Evolutionary conservation across 2,888 invertebrate species (phyloP).

Genomic region (Clistopyga incitator): DNA sequence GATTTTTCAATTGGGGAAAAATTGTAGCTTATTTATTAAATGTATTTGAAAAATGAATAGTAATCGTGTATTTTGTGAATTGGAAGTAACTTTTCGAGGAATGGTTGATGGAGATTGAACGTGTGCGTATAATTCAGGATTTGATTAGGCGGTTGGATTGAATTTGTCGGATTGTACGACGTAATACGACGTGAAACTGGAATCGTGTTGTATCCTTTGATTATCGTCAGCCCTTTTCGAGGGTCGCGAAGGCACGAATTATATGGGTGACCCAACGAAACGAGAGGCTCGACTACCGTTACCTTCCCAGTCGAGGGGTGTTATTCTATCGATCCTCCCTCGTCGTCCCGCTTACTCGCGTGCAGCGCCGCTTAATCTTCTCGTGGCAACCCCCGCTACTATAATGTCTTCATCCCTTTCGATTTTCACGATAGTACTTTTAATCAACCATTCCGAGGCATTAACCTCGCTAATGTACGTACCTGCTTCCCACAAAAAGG

Average conservation of each 20-base stretch:
- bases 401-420: constrained; percentile 80
- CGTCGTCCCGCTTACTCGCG: constrained; percentile 73
- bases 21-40: too few species aligned
- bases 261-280: constrained; percentile 15
- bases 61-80: too few species aligned
- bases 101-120: too few species aligned
- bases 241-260: background rate
- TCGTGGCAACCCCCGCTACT: constrained; percentile 75
- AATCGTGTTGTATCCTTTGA: background rate
- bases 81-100: too few species aligned
- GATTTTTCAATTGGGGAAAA: background rate
- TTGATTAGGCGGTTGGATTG: background rate
- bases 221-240: background rate
- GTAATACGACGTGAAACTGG: background rate
- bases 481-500: background rate
- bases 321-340: constrained; percentile 78
- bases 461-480: background rate
- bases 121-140: background rate
- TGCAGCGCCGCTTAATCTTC: constrained; percentile 79
- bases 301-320: constrained; percentile 17
- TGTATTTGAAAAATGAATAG: too few species aligned
- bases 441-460: background rate
- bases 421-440: constrained; percentile 20
- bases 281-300: constrained; percentile 30
- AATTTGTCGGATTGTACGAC: background rate